phyloP scores from a whole-genome alignment of 2,888 invertebrate genomes.

The Apomyelois bistriatella region DNA sequence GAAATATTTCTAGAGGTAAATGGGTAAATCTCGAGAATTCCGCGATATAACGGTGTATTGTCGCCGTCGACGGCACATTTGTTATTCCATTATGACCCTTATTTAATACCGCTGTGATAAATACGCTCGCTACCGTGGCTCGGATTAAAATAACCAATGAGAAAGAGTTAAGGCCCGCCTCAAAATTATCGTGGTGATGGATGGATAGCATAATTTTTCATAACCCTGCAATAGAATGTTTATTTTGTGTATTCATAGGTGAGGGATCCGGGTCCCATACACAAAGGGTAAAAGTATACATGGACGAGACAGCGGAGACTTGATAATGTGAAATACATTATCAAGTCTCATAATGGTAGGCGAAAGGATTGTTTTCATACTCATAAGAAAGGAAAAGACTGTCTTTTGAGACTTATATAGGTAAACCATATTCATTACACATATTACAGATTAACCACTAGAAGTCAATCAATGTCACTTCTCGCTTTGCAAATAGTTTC shows the following conservation, averaged over 20 bases:
- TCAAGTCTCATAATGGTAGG: too few relatives aligned
- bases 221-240: neutral
- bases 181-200: conserved; percentile 32
- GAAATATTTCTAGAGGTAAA: conserved; percentile 23
- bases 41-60: conserved; percentile 33
- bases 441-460: neutral
- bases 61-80: conserved; percentile 52
- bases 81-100: conserved; percentile 66
- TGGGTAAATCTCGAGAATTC: conserved; percentile 14
- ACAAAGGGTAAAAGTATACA: too few relatives aligned
- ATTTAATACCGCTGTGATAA: conserved; percentile 63
- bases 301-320: too few relatives aligned
- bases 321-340: too few relatives aligned
- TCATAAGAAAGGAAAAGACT: too few relatives aligned
- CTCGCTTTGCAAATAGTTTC: neutral
- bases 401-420: too few relatives aligned
- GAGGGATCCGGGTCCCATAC: neutral
- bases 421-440: too few relatives aligned
- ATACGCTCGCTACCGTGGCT: conserved; percentile 45
- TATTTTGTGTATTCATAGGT: neutral
- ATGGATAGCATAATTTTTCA: conserved; percentile 20
- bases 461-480: neutral
- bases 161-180: conserved; percentile 45
- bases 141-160: conserved; percentile 49
- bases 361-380: too few relatives aligned